Percentiles rank a stretch among this genome's conserved stretches.
phyloP scores from a whole-genome alignment of 2,888 invertebrate genomes.

The Acanthosoma haemorrhoidale region DNA sequence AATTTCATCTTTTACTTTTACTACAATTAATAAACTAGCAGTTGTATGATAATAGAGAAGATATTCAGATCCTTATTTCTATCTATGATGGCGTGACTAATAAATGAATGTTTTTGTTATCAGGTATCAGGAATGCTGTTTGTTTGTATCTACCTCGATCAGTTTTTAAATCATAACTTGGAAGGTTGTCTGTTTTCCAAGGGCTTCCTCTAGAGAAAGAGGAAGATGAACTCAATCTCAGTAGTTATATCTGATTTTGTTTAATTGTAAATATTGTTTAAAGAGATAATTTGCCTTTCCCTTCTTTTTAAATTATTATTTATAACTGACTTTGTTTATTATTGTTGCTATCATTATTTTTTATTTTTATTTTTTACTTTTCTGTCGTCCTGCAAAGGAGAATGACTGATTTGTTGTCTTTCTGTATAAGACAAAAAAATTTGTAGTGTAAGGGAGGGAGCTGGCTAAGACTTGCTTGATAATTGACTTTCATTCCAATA shows the following conservation, averaged over 20 bases:
- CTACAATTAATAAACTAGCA: too few relatives aligned
- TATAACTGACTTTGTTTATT: constrained; percentile 10
- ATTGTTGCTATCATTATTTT: constrained; percentile 11
- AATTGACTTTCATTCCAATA: constrained; percentile 21
- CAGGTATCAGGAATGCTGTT: constrained; percentile 15
- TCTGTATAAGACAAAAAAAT: constrained; percentile 2
- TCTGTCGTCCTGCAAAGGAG: not conserved
- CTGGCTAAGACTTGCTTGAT: constrained; percentile 11
- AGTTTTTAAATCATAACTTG: constrained; percentile 4
- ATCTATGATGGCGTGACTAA: too few relatives aligned
- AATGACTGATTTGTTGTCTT: constrained; percentile 9
- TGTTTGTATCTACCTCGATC: constrained; percentile 22
- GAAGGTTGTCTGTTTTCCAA: not conserved
- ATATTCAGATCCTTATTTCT: too few relatives aligned
- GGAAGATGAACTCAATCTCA: constrained; percentile 6
- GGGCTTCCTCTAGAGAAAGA: constrained; percentile 3
- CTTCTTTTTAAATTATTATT: constrained; percentile 14
- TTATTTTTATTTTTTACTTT: not conserved
- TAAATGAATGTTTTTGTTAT: not conserved
- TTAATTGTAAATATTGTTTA: constrained; percentile 28
- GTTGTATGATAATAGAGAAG: too few relatives aligned
- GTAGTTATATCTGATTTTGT: constrained; percentile 6
- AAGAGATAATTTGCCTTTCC: constrained; percentile 15
- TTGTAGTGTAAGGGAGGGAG: not conserved
- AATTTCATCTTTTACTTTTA: too few relatives aligned